Base-by-base conservation (phyloP, 1,140 invertebrate genomes). In the Neodiprion pinetum region DNA sequence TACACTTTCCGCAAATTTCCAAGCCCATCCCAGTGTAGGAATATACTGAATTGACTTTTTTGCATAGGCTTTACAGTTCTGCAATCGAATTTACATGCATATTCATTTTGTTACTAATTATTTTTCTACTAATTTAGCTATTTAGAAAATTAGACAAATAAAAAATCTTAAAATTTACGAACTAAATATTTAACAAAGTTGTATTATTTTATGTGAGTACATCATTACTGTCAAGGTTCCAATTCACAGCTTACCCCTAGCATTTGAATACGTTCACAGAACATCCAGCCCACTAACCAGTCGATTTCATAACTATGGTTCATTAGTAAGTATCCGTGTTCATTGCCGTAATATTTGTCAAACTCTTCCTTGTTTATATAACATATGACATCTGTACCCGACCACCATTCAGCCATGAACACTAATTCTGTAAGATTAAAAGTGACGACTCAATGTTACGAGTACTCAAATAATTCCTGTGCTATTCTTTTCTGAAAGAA, bases 231-330 rank as follows among this genome's bases (percentile, higher is more conserved):
- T 74, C 48, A n/a, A 67, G 61, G 70, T 8, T 40, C 21, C 48
- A 49, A 73, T 73, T 4, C 21, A 74, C 72, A 78, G 89, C 92
- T 92, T 90, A 96, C 95, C 71, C 96, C 96, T 75, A 98, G 89
- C 72, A 96, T 90, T 79, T 89, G 83, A 79, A 94, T 88, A 79
- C 94, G 91, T 77, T 97, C 96, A 83, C 93, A 94, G 76, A 96
- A 92, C 79, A 96, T 92, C 95, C 96, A 97, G 65, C 96, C 95
- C 80, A 95, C 92, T 0, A 98, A 87, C 96, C 97, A 99, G 86
- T 99, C 98, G 72, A 98, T 93, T 90, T 99, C 97, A 88, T 97
- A 99, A 71, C 92, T 93, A 84, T 99, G 97, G 87, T 99, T 99
- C 95, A 99, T 97, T 48, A 99, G 89, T 48, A 97, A 91, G 80